Percentiles rank a stretch among this genome's conserved stretches.
These are phyloP conservation scores for Noturus placidus DNA, from an alignment of 2,113 vertebrate species.

Conservation along the genomic window DNA sequence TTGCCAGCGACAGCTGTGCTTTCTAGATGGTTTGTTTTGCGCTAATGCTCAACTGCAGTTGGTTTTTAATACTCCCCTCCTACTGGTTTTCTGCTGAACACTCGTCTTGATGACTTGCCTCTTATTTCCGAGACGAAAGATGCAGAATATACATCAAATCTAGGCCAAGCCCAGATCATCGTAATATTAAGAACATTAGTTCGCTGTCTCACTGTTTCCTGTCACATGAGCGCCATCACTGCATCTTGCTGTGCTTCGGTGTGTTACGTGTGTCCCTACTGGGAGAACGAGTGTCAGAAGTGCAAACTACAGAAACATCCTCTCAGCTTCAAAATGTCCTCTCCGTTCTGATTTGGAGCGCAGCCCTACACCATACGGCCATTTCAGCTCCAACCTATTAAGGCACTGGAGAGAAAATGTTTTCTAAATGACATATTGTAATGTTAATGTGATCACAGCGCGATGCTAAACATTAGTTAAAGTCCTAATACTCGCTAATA, in stretches of 20 bases:
- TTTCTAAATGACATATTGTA: conserved; percentile 7
- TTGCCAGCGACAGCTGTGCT: conserved; percentile 17
- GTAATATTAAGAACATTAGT: not conserved
- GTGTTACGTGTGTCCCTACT: not conserved
- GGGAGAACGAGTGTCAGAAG: not conserved
- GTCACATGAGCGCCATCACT: not conserved
- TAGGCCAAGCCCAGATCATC: not conserved
- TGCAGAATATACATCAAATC: not conserved
- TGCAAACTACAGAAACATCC: conserved; percentile 2
- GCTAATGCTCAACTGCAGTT: not conserved
- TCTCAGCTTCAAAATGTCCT: not conserved
- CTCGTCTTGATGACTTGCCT: not conserved
- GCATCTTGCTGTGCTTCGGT: not conserved
- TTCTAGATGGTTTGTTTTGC: conserved; percentile 30
- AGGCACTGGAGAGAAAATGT: not conserved
- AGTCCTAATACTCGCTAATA: not conserved
- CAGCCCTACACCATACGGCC: not conserved
- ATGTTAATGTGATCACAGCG: conserved; percentile 16
- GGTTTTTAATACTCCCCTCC: not conserved
- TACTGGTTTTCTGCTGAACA: conserved; percentile 1
- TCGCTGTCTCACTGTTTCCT: not conserved
- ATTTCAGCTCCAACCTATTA: not conserved
- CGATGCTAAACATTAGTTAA: conserved; percentile 3
- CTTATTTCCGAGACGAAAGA: not conserved
- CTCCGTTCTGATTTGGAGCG: not conserved